A percentile compares a stretch with the other conserved stretches of the same genome.
Evolutionary conservation across 2,797 vertebrate species (phyloP).

Genomic region (Selene dorsalis): DNA sequence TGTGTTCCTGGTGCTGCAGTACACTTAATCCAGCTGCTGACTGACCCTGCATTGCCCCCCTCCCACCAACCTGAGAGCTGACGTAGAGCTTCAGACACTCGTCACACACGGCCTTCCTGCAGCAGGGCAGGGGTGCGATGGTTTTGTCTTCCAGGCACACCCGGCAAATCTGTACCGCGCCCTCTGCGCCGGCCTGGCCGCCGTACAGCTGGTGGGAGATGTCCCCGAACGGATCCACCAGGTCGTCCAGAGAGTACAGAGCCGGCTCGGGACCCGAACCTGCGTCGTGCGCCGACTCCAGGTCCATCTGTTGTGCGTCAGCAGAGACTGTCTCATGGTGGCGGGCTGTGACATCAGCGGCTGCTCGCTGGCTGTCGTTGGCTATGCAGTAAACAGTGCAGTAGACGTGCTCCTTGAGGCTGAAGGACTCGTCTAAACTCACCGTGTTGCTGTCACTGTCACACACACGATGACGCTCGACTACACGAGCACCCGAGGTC

Average conservation of each 20-base stretch:
- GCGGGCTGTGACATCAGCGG: constrained; percentile 47
- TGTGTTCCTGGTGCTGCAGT: constrained; percentile 33
- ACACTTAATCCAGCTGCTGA: constrained; percentile 30
- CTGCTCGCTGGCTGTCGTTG: constrained; percentile 80
- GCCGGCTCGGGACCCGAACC: constrained; percentile 57
- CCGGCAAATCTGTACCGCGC: constrained; percentile 86
- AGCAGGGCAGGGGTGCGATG: constrained; percentile 92
- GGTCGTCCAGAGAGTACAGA: constrained; percentile 84
- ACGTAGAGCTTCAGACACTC: constrained; percentile 95
- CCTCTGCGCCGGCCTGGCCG: constrained; percentile 39
- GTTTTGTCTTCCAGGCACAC: constrained; percentile 93
- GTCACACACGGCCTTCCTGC: constrained; percentile 94
- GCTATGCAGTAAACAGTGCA: constrained; percentile 95
- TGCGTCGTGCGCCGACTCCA: constrained; percentile 43
- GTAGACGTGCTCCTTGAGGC: constrained; percentile 85
- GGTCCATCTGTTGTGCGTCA: constrained; percentile 32
- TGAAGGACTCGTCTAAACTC: constrained; percentile 5
- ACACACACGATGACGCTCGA: constrained; percentile 20
- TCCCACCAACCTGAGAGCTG: constrained; percentile 89
- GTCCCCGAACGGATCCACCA: constrained; percentile 78
- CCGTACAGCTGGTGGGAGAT: constrained; percentile 70
- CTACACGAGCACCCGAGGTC: constrained; percentile 33
- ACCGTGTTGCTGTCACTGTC: constrained; percentile 30
- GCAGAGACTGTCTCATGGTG: constrained; percentile 46
- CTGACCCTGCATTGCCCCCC: not conserved